phyloP scores from a whole-genome alignment of 2,113 vertebrate species.

The Plecturocebus donacophilus region DNA sequence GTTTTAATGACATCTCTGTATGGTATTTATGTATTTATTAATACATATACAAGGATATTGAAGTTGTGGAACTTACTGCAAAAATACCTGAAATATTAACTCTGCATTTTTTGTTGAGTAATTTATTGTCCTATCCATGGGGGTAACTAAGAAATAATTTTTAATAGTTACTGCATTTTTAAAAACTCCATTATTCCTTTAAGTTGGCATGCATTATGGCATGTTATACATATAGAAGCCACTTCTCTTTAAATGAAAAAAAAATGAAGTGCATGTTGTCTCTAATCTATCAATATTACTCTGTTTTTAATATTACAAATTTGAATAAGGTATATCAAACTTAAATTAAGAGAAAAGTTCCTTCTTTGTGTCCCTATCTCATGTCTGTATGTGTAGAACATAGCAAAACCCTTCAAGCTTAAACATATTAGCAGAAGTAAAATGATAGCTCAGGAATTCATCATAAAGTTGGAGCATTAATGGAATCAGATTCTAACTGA shows the following conservation, averaged over 20 bases:
- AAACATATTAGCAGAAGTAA: background rate
- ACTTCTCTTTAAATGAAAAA: slow-evolving; percentile 1
- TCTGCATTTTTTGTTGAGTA: background rate
- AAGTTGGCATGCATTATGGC: background rate
- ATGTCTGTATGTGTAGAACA: background rate
- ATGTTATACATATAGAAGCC: background rate
- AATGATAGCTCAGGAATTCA: background rate
- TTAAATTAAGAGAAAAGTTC: background rate
- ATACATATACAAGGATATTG: background rate
- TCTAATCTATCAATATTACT: background rate
- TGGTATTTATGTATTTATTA: slow-evolving; percentile 12
- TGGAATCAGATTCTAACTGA: background rate
- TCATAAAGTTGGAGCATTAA: background rate
- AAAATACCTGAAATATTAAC: slow-evolving; percentile 45
- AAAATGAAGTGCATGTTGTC: background rate
- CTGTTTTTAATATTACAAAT: background rate
- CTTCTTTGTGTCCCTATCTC: background rate
- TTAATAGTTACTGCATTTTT: background rate
- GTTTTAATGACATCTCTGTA: slow-evolving; percentile 22
- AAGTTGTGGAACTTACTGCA: background rate
- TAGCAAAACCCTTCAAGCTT: background rate
- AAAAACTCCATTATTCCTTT: background rate
- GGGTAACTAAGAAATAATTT: slow-evolving; percentile 14
- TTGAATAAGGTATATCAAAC: background rate
- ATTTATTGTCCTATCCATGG: slow-evolving; percentile 17